Conservation (phyloP, 2,888 invertebrate species). For the Endotricha flammealis region DNA sequence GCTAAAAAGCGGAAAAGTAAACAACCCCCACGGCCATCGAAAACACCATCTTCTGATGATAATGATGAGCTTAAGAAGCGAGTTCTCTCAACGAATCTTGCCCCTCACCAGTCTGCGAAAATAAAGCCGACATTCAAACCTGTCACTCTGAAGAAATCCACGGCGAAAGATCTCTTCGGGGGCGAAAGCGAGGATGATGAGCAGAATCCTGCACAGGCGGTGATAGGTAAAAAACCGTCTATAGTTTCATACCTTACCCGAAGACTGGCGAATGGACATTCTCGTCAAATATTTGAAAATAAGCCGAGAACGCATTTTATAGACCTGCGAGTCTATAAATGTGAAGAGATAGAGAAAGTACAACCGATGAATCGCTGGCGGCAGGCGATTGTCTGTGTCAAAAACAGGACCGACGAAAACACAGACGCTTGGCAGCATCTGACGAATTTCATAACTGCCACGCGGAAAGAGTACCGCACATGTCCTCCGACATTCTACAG, state of each 20-base stretch:
- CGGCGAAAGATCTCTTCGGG: slow-evolving; percentile 4
- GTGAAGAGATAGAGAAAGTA: slow-evolving; percentile 13
- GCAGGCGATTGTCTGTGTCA: slow-evolving; percentile 12
- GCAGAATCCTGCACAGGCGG: neutral
- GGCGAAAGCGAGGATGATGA: slow-evolving; percentile 7
- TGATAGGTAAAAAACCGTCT: neutral
- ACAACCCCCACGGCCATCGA: no score
- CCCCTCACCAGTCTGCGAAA: no score
- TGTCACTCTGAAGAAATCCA: no score
- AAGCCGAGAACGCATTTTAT: slow-evolving; percentile 13
- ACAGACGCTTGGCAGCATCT: slow-evolving; percentile 8
- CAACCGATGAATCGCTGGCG: slow-evolving; percentile 13
- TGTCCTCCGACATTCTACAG: neutral
- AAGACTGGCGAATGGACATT: slow-evolving; percentile 9
- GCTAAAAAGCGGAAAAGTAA: no score
- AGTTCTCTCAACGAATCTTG: no score
- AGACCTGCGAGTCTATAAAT: slow-evolving; percentile 15
- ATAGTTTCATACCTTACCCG: neutral
- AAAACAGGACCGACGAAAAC: slow-evolving; percentile 9
- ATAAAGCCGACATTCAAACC: no score
- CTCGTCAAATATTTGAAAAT: slow-evolving; percentile 2
- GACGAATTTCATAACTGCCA: neutral
- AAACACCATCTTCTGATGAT: no score
- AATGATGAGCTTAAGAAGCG: no score
- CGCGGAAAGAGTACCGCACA: neutral